phyloP scores from a whole-genome alignment of 2,113 vertebrate genomes.

The Leptocoma aspasia region DNA sequence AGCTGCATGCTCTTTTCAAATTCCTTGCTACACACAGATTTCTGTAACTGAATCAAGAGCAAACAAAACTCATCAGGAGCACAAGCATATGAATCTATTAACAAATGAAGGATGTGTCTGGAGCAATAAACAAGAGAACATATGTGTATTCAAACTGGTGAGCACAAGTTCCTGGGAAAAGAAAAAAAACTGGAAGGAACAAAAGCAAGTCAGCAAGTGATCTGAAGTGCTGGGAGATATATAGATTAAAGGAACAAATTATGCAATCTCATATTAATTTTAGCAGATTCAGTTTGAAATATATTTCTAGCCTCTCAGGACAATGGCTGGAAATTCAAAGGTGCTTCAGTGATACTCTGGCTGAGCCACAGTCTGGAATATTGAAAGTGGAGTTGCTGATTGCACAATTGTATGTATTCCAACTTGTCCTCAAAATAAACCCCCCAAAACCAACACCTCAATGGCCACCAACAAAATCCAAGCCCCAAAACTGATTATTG shows the following conservation, averaged over 20 bases:
- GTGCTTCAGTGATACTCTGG: not conserved
- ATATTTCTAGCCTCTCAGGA: not conserved
- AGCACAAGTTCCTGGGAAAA: not conserved
- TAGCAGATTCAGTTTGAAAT: not conserved
- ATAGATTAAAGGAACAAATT: not conserved
- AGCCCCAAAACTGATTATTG: not conserved
- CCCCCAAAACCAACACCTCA: rapidly evolving
- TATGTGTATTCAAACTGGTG: not conserved
- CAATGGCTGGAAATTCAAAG: not conserved
- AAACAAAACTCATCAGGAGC: not conserved
- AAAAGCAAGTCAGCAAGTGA: not conserved
- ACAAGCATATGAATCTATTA: not conserved
- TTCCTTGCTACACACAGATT: not conserved
- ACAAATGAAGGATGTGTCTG: not conserved
- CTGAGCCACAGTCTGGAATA: not conserved
- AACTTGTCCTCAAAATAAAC: not conserved
- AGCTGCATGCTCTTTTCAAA: not conserved
- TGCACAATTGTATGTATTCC: not conserved
- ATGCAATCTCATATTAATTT: not conserved
- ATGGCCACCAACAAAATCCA: not conserved
- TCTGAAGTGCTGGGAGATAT: not conserved
- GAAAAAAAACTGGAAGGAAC: not conserved
- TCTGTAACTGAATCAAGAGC: not conserved
- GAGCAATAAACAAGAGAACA: not conserved
- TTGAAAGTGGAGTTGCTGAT: not conserved